A percentile compares a stretch with the other conserved stretches of the same genome.
Conservation (phyloP, 2,113 vertebrate species). For the Bufo bufo region DNA sequence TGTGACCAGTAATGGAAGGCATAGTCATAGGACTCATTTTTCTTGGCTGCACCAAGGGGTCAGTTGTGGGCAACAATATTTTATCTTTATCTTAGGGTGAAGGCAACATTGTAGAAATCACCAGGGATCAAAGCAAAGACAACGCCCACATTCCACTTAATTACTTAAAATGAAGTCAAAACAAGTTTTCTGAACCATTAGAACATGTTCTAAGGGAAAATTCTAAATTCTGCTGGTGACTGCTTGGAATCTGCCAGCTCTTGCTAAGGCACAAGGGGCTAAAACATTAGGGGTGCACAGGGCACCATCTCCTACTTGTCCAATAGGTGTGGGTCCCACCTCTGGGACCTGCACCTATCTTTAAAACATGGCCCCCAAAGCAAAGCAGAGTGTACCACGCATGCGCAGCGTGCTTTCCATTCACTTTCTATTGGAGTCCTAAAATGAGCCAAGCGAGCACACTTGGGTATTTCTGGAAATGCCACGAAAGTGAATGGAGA, state of each 20-base stretch:
- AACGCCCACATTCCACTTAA: not conserved
- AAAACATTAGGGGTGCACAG: too few relatives aligned
- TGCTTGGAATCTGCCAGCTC: not conserved
- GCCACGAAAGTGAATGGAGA: too few relatives aligned
- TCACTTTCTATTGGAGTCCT: too few relatives aligned
- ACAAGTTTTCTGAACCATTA: not conserved
- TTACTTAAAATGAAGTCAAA: not conserved
- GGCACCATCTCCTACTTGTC: too few relatives aligned
- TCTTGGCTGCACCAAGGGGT: not conserved
- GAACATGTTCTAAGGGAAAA: not conserved
- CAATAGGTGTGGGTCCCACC: too few relatives aligned
- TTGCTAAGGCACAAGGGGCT: too few relatives aligned
- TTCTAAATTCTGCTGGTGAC: not conserved
- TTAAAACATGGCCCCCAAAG: too few relatives aligned
- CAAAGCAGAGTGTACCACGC: too few relatives aligned
- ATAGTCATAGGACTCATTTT: not conserved
- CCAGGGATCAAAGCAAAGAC: not conserved
- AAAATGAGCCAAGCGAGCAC: too few relatives aligned
- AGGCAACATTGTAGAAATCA: not conserved
- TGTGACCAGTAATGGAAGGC: slow-evolving; percentile 34
- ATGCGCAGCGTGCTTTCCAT: too few relatives aligned
- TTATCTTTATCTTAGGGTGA: not conserved
- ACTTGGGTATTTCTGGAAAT: too few relatives aligned
- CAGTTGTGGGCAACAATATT: not conserved
- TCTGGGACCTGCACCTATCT: too few relatives aligned